Conservation (phyloP, 2,797 vertebrate species). For the Sphaeramia orbicularis region DNA sequence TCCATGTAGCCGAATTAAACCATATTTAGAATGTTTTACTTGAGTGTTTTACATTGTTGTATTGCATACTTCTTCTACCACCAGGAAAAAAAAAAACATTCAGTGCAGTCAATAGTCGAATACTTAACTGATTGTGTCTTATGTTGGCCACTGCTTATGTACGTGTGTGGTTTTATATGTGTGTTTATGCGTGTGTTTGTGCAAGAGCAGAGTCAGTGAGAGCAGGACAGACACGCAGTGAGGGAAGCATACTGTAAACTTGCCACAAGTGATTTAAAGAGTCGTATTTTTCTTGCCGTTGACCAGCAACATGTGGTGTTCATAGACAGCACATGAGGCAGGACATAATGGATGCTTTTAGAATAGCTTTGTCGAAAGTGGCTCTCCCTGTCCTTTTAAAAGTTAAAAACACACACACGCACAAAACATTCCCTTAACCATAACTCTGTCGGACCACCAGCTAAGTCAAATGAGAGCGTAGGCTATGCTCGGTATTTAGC, state of each 20-base stretch:
- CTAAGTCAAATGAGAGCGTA: constrained; percentile 58
- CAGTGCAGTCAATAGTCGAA: constrained; percentile 11
- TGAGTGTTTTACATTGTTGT: too few species aligned
- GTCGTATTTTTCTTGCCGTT: constrained; percentile 77
- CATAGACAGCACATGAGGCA: constrained; percentile 78
- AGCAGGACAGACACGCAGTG: constrained; percentile 57
- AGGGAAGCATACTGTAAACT: constrained; percentile 72
- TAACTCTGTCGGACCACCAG: constrained; percentile 76
- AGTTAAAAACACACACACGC: constrained; percentile 73
- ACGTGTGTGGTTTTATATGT: constrained; percentile 47
- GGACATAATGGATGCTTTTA: constrained; percentile 78
- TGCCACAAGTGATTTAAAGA: constrained; percentile 82
- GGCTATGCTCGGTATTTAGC: constrained; percentile 57
- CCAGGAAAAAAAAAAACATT: constrained; percentile 7
- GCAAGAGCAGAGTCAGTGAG: constrained; percentile 55
- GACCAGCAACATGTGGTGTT: constrained; percentile 84
- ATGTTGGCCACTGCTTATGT: constrained; percentile 22
- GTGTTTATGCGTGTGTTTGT: constrained; percentile 64
- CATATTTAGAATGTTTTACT: too few species aligned
- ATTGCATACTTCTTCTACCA: background rate
- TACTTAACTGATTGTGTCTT: constrained; percentile 31
- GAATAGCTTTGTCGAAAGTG: constrained; percentile 70
- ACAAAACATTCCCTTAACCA: constrained; percentile 75
- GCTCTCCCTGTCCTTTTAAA: constrained; percentile 61
- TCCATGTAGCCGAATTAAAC: too few species aligned